Base-by-base conservation (phyloP, 2,888 invertebrate species). In the Capitulum mitella region DNA sequence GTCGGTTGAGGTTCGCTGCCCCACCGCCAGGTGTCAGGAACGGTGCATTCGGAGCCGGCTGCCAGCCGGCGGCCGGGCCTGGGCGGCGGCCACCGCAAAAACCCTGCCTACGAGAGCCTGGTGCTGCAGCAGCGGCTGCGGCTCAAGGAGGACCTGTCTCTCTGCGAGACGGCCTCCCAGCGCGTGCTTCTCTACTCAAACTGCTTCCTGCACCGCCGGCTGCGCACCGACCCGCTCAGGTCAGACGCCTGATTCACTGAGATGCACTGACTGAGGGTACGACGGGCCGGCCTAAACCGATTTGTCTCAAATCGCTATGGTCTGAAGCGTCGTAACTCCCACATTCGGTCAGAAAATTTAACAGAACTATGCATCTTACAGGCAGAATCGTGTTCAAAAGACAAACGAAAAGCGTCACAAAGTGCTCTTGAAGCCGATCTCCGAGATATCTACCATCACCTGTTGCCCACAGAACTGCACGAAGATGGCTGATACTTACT, bases 141-240 rank as follows among this genome's bases (percentile, higher is more conserved):
- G 12, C 58, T 61, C 26, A 61, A 61, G 58, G 29, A 12, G 29
- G 29, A 61, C 1, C 58, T 61, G 29, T 29, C 58, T 6, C 58
- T 61, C 29, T 61, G 58, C 12, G 58, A 61, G 58, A 29, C 58
- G 58, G 58, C 58, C 58, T 10, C 58, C 29, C 58, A 61, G 58
- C 58, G 58, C 10, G 29, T 61, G 14, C 58, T 61, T 0, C 58
- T 61, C 58, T 61, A 61, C 58, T 61, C 58, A 5, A 61, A 61
- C 58, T 61, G 58, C 29, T 61, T 61, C 58, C 58, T 61, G 58
- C 58, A 61, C 58, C 58, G 58, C 16, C 58, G 29, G 29, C 58
- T 61, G 12, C 29, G 14, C 29, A 61, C 58, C 0, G 29, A 61
- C 58, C 58, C 58, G 29, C 29, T 29, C 58, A 61, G 58, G 58